phyloP scores from a whole-genome alignment of 2,797 vertebrate genomes.

The Schizopygopsis malacanthus region DNA sequence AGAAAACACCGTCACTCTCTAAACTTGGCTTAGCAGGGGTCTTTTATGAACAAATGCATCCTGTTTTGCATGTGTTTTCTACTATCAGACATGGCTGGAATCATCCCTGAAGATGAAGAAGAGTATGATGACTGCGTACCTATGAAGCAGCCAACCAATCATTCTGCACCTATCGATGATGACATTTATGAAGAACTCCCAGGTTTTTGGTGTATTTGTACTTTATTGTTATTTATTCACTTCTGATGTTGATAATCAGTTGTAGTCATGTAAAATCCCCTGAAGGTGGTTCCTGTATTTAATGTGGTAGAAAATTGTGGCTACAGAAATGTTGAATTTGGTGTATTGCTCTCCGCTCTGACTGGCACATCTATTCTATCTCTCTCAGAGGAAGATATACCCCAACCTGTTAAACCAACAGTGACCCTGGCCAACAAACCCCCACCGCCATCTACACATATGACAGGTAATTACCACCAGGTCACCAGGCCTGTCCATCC shows the following conservation, averaged over 20 bases:
- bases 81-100: slow-evolving; percentile 81
- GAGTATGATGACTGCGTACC: slow-evolving; percentile 85
- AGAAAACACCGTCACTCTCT: background rate
- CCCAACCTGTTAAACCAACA: slow-evolving; percentile 65
- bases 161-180: slow-evolving; percentile 71
- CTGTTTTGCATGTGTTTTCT: background rate
- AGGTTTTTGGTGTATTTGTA: slow-evolving; percentile 75
- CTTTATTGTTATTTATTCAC: background rate
- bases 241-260: background rate
- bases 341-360: slow-evolving; percentile 27
- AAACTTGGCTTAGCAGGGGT: background rate
- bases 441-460: slow-evolving; percentile 70
- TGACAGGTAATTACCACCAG: slow-evolving; percentile 69
- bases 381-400: slow-evolving; percentile 80
- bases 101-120: slow-evolving; percentile 88
- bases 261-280: background rate
- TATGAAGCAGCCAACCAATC: background rate
- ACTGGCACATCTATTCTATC: slow-evolving; percentile 20
- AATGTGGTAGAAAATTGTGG: background rate
- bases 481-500: slow-evolving; percentile 42
- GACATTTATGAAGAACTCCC: slow-evolving; percentile 96
- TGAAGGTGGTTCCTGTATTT: background rate
- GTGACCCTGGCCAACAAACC: slow-evolving; percentile 73
- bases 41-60: background rate
- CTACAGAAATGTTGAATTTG: background rate